A percentile compares a stretch with the other conserved stretches of the same genome.
Evolutionary conservation across 1,140 invertebrate species (phyloP).

Genomic region (Ruditapes philippinarum): DNA sequence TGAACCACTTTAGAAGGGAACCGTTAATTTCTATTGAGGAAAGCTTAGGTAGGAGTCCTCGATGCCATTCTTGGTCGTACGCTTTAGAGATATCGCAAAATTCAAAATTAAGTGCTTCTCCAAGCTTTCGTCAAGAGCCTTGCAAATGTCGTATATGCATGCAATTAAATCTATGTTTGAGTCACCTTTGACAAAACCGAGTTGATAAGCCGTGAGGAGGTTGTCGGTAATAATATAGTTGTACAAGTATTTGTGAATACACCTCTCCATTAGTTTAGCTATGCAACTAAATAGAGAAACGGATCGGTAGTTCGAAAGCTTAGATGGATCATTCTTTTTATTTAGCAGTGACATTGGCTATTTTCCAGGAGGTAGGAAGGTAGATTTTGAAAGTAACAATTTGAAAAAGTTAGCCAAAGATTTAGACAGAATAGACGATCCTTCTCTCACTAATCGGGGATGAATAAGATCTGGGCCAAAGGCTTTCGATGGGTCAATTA

Average conservation of each 20-base stretch:
- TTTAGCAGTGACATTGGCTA: too few relatives aligned
- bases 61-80: not conserved
- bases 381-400: too few relatives aligned
- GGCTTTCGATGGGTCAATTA: too few relatives aligned
- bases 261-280: not conserved
- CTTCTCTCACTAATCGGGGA: too few relatives aligned
- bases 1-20: not conserved
- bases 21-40: not conserved
- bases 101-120: not conserved
- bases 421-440: too few relatives aligned
- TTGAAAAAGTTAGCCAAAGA: too few relatives aligned
- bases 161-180: not conserved
- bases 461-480: too few relatives aligned
- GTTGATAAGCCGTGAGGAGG: not conserved
- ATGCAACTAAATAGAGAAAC: conserved; percentile 14
- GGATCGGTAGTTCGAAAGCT: not conserved
- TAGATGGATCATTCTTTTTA: not conserved
- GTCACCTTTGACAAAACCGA: not conserved
- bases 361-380: too few relatives aligned
- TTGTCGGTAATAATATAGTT: not conserved
- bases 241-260: not conserved
- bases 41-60: not conserved
- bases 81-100: not conserved
- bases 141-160: not conserved
- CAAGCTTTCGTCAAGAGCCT: not conserved